A percentile compares a stretch with the other conserved stretches of the same genome.
Evolutionary conservation across 2,888 invertebrate species (phyloP).

Genomic region (Patella ulyssiponensis): DNA sequence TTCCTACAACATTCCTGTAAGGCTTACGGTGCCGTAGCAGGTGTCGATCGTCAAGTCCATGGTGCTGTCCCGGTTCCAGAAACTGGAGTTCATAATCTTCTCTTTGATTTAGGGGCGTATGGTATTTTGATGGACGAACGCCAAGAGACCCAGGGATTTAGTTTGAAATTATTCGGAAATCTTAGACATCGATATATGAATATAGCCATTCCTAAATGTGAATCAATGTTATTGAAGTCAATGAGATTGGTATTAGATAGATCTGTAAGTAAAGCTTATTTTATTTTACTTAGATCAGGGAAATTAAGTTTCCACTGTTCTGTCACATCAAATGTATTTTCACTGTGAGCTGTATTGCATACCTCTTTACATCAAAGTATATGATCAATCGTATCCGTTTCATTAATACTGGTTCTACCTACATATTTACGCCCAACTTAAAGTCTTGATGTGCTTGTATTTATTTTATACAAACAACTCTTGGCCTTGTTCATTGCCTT

Average conservation of each 20-base stretch:
- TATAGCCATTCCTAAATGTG: slow-evolving; percentile 63
- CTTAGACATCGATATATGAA: slow-evolving; percentile 63
- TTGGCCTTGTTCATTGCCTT: no score
- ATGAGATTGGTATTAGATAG: slow-evolving; percentile 65
- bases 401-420: no score
- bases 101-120: slow-evolving; percentile 66
- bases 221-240: slow-evolving; percentile 63
- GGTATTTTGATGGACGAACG: slow-evolving; percentile 44
- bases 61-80: slow-evolving; percentile 54
- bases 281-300: neutral
- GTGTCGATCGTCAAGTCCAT: slow-evolving; percentile 55
- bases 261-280: slow-evolving; percentile 58
- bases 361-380: no score
- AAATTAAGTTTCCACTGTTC: no score
- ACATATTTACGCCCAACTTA: no score
- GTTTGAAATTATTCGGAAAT: slow-evolving; percentile 67
- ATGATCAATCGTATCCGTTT: no score
- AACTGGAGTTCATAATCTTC: slow-evolving; percentile 57
- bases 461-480: no score
- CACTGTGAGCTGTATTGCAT: no score
- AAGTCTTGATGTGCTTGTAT: no score
- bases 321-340: no score
- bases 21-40: slow-evolving; percentile 66
- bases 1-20: slow-evolving; percentile 59
- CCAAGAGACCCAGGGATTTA: slow-evolving; percentile 55